Base-by-base conservation (phyloP, 2,113 vertebrate species). In the Oncorhynchus clarkii region DNA sequence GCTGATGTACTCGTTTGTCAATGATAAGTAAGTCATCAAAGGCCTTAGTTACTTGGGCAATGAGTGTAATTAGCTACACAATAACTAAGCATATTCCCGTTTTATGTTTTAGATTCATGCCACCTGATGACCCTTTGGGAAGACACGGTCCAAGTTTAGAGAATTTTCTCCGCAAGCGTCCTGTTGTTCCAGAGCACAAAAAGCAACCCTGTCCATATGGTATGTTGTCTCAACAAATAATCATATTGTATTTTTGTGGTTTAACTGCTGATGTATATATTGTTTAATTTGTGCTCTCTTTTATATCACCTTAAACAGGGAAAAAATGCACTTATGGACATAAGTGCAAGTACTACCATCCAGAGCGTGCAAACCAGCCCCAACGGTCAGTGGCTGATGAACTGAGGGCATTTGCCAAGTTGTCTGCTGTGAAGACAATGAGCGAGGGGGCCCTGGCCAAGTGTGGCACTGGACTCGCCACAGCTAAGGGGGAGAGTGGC, bases 271-370 rank as follows among this genome's bases (percentile, higher is more conserved):
- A 45, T 66, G 31, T 18, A 8, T 12, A 20, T 18, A 20, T 20
- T 73, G 16, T 48, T 39, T 45, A 5, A 18, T 62, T 51, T 67
- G 60, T 34, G 27, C 80, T 27, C 67, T 80, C 24, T 13, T 62
- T 82, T 88, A 75, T 85, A 88, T 51, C 34, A 67, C 39, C 8
- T 2, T 45, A 45, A 12, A 84, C 90, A 96, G 97, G 98, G 83
- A 99, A 99, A 93, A 99, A 99, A 92, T 99, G 98, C 91, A 99
- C 98, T 72, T 99, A 99, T 79, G 98, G 98, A 87, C 97, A 99
- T 89, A 99, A 99, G 92, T 99, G 98, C 93, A 99, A 99, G 93
- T 99, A 99, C 92, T 99, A 99, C 90, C 98, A 99, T 83, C 98
- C 98, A 14, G 98, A 99, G 89, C 95, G 98, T 76, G 95, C 96